Conservation (phyloP, 2,888 invertebrate species). For the Hypsopygia costalis region DNA sequence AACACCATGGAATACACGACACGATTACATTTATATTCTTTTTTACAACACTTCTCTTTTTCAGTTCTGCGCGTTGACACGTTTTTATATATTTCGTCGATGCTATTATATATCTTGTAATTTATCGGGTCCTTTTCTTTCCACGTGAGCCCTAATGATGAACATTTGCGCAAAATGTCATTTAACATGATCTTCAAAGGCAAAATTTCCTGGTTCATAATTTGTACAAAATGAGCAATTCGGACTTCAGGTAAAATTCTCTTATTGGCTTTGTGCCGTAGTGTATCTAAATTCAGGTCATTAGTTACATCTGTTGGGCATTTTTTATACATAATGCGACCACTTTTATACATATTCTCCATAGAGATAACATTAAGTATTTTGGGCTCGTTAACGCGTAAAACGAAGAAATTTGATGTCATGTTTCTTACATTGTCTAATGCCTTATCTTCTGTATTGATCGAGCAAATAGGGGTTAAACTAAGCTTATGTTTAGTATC, state of each 20-base stretch:
- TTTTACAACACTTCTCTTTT: conserved; percentile 14
- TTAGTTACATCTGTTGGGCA: too few relatives aligned
- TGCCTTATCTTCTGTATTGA: conserved; percentile 33
- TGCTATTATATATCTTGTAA: too few relatives aligned
- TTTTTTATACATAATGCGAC: background rate
- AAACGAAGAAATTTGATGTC: conserved; percentile 24
- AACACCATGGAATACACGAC: conserved; percentile 64
- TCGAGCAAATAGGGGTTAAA: conserved; percentile 44
- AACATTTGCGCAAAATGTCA: conserved; percentile 50
- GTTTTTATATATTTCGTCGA: conserved; percentile 15
- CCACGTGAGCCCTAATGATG: conserved; percentile 32
- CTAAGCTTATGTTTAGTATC: conserved; percentile 29
- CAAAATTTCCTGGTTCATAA: conserved; percentile 53
- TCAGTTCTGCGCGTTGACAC: conserved; percentile 13
- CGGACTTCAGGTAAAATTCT: conserved; percentile 43
- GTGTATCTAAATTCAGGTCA: background rate
- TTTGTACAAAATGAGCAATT: conserved; percentile 41
- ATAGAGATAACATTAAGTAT: background rate
- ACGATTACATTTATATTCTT: conserved; percentile 48
- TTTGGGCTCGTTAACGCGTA: conserved; percentile 8
- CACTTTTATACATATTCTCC: background rate
- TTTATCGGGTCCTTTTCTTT: conserved; percentile 10
- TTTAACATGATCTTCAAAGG: conserved; percentile 52
- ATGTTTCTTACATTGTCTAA: conserved; percentile 10
- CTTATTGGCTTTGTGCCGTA: conserved; percentile 4